Evolutionary conservation across 2,888 invertebrate genomes (phyloP), one percentile per base, ranked within the genome.

Genomic region (Chymomyza fuscimana): DNA sequence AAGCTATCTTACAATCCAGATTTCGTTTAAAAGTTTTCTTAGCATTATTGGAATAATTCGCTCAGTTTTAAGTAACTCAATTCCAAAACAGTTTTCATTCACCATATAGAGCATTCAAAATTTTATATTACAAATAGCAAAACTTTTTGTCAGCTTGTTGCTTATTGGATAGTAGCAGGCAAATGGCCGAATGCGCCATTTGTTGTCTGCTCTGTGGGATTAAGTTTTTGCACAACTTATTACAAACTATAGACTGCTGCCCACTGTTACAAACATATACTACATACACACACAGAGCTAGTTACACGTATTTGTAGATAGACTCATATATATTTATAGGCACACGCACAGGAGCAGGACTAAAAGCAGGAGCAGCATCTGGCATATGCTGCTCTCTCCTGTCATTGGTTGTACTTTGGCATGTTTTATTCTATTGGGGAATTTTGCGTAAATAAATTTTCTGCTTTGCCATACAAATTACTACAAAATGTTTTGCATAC

Each of bases 151-250:
- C 15, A 15, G 54, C 9, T 54, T 54, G 54, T 15, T 54, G 16
- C 22, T 54, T 54, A 22, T 22, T 54, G 22, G 54, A 2, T 12
- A 46, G 40, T 46, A 46, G 12, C 12, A 46, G 40, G 65, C 73
- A 73, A 76, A 76, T 77, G 75, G 73, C 67, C 66, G 61, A 40
- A 29, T 66, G 66, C 76, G 78, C 71, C 78, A 78, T 78, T 78
- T 79, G 79, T 79, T 75, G 72, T 79, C 69, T 67, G 70, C 62
- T 59, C 62, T 73, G 69, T 70, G 77, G 86, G 79, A 86, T 84
- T 82, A 84, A 84, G 86, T 86, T 86, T 82, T 84, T 80, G 80
- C 59, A n/a, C 79, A 82, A 84, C 84, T 80, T 83, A 84, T 82
- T 82, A 76, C 84, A 79, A 83, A 82, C 86, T 80, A 86, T 84